phyloP scores from a whole-genome alignment of 2,113 vertebrate genomes.

The Merops nubicus region DNA sequence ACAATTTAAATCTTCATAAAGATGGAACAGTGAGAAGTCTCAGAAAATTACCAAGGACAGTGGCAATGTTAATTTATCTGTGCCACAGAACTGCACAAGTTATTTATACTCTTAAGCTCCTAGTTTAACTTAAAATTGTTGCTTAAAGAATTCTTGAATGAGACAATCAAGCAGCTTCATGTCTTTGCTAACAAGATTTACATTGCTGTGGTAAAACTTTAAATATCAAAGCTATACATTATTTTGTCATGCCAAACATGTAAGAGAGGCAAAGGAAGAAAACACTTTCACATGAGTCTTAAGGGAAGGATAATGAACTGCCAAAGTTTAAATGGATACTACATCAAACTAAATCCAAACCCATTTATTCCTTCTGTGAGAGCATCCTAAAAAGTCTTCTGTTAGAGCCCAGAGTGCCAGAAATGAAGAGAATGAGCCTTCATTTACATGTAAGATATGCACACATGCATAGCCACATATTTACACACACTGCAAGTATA shows the following conservation, averaged over 20 bases:
- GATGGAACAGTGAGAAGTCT: neutral
- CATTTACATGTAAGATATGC: neutral
- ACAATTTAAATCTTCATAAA: neutral
- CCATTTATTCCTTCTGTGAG: neutral
- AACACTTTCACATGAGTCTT: neutral
- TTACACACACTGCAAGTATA: neutral
- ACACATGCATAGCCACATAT: neutral
- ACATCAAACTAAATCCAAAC: neutral
- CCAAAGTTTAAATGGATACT: neutral
- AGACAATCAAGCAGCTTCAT: neutral
- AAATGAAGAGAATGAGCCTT: neutral
- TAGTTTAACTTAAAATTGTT: neutral
- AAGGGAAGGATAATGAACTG: neutral
- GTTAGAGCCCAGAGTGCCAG: neutral
- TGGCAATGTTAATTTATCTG: neutral
- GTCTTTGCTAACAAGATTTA: neutral
- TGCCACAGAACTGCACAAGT: neutral
- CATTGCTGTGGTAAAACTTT: neutral
- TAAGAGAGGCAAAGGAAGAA: neutral
- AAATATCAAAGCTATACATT: neutral
- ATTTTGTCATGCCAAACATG: neutral
- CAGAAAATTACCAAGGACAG: neutral
- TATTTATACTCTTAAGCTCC: neutral
- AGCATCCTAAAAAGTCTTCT: neutral
- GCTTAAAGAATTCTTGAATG: neutral